phyloP scores from a whole-genome alignment of 2,888 invertebrate species.

The Patella caerulea region DNA sequence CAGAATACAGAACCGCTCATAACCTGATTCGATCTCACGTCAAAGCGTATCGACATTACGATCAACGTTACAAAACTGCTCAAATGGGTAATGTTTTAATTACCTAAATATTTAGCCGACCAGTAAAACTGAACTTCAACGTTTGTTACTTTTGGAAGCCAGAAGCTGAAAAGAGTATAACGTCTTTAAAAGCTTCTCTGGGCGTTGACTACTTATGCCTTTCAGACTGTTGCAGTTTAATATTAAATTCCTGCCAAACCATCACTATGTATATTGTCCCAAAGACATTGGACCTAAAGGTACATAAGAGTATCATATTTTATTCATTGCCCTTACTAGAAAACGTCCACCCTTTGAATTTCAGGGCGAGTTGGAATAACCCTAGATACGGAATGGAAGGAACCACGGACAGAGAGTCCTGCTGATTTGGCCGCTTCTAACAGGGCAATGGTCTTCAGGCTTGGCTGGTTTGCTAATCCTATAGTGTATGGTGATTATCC shows the following conservation, averaged over 20 bases:
- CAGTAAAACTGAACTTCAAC: too few species aligned
- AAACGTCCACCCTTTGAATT: neutral
- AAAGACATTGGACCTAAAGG: too few species aligned
- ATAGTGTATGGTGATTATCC: constrained; percentile 73
- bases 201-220: too few species aligned
- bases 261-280: too few species aligned
- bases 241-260: too few species aligned
- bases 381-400: constrained; percentile 44
- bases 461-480: constrained; percentile 62
- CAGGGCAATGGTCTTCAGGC: constrained; percentile 38
- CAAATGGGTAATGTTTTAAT: constrained; percentile 38
- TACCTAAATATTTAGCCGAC: too few species aligned
- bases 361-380: constrained; percentile 33
- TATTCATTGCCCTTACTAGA: too few species aligned
- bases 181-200: too few species aligned
- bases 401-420: constrained; percentile 33
- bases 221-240: too few species aligned
- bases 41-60: constrained; percentile 45
- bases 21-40: constrained; percentile 46
- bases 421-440: constrained; percentile 44
- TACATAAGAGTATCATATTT: too few species aligned
- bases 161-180: too few species aligned
- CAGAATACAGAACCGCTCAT: constrained; percentile 77
- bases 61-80: constrained; percentile 33
- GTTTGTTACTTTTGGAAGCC: too few species aligned